Percentiles rank a stretch among this genome's conserved stretches.
These are phyloP conservation scores for Drosophila mauritiana DNA, from an alignment of 1,140 invertebrate species.

Conservation along the genomic window DNA sequence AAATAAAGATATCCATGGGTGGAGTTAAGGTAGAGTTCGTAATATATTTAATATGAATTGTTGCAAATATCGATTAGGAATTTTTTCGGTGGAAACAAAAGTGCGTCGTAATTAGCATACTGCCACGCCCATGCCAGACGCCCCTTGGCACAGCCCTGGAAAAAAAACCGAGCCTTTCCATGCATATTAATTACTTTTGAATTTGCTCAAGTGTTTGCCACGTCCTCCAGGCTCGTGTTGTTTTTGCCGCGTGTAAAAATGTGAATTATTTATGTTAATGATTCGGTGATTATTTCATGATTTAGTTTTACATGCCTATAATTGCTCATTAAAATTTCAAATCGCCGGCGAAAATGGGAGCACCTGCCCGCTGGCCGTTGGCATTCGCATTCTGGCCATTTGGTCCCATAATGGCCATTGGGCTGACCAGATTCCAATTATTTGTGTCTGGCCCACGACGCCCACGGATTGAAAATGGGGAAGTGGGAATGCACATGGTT, in stretches of 20 bases:
- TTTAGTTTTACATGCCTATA: constrained; percentile 65
- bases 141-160: neutral
- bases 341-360: constrained; percentile 28
- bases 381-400: constrained; percentile 11
- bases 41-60: no score
- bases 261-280: constrained; percentile 72
- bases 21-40: neutral
- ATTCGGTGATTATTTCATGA: constrained; percentile 68
- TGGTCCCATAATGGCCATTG: constrained; percentile 27
- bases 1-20: neutral
- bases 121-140: constrained; percentile 34
- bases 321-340: constrained; percentile 75
- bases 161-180: constrained; percentile 30
- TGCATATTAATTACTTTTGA: constrained; percentile 71
- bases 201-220: constrained; percentile 29
- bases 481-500: constrained; percentile 49
- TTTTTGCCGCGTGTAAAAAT: constrained; percentile 41
- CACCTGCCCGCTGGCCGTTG: constrained; percentile 16
- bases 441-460: constrained; percentile 34
- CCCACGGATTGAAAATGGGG: neutral
- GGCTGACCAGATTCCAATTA: constrained; percentile 47
- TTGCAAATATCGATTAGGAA: neutral
- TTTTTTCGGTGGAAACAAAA: constrained; percentile 1
- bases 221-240: constrained; percentile 36
- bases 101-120: constrained; percentile 19